These are phyloP conservation scores for Drosophila sp. DNA, from an alignment of 1,140 invertebrate genomes.

Conservation along the genomic window DNA sequence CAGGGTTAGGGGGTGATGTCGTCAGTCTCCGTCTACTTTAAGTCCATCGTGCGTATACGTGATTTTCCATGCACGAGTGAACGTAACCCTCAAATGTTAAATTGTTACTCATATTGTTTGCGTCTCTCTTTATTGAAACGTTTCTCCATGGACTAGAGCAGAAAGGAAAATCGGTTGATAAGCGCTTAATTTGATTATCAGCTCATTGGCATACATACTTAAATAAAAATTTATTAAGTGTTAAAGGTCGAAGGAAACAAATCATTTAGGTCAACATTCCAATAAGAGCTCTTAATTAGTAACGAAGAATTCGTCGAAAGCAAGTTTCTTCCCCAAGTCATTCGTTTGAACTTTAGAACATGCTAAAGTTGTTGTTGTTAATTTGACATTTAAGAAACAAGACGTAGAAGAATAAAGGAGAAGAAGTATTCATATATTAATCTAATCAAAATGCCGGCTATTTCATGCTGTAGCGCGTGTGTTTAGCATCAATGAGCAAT, in stretches of 20 bases:
- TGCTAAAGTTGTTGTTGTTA: conserved; percentile 21
- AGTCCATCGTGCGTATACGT: conserved; percentile 63
- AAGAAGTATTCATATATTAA: conserved; percentile 4
- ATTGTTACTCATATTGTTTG: conserved; percentile 49
- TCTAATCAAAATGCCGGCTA: neutral
- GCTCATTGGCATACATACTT: conserved; percentile 8
- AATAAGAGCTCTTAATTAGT: conserved; percentile 44
- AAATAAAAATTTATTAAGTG: conserved; percentile 46
- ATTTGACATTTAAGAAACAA: conserved; percentile 11
- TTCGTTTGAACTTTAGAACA: conserved; percentile 33
- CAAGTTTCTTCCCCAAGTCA: conserved; percentile 37
- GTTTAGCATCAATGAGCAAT: conserved; percentile 9
- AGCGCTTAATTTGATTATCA: conserved; percentile 64
- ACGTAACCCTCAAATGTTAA: conserved; percentile 38
- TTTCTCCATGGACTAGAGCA: conserved; percentile 44
- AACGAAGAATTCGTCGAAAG: conserved; percentile 12
- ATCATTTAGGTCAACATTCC: conserved; percentile 43
- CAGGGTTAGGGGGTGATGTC: conserved; percentile 7
- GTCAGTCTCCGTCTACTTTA: conserved; percentile 13
- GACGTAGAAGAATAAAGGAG: neutral
- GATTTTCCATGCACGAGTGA: conserved; percentile 69
- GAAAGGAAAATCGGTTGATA: conserved; percentile 57
- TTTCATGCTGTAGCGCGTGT: conserved; percentile 5
- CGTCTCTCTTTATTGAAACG: conserved; percentile 9
- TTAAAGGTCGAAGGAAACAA: conserved; percentile 41